A percentile compares a stretch with the other conserved stretches of the same genome.
These are phyloP conservation scores for Platyrinchus mystaceus DNA, from an alignment of 2,797 vertebrate species.

Conservation along the genomic window DNA sequence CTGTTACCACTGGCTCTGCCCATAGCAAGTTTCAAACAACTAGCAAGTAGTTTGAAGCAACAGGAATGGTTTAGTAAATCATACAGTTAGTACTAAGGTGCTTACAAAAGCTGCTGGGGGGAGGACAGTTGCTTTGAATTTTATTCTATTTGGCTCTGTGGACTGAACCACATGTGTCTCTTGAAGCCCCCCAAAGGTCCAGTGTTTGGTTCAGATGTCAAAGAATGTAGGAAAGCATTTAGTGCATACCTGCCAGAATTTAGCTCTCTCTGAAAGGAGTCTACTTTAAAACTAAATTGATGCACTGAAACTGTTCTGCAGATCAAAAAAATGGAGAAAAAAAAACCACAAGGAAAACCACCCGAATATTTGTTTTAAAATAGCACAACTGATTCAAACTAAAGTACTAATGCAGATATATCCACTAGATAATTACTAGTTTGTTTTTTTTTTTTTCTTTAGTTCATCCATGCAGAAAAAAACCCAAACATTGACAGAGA, in stretches of 20 bases:
- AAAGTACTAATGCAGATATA: background rate
- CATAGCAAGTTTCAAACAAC: background rate
- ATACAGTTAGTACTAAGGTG: background rate
- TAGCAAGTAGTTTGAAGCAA: background rate
- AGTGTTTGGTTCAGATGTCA: background rate
- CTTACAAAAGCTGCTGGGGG: background rate
- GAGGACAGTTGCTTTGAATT: background rate
- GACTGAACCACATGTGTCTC: background rate
- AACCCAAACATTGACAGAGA: background rate
- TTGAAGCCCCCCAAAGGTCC: background rate
- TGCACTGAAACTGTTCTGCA: background rate
- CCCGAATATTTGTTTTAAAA: background rate
- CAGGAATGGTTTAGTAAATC: background rate
- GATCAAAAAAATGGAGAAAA: background rate
- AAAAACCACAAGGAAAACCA: rapidly evolving
- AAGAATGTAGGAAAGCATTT: background rate
- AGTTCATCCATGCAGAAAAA: background rate
- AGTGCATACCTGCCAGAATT: background rate
- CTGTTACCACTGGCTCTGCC: background rate
- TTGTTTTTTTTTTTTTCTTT: background rate
- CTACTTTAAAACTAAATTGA: background rate
- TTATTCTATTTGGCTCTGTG: background rate
- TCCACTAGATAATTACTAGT: background rate
- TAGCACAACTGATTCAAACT: background rate
- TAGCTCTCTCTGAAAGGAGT: background rate